Evolutionary conservation across 2,797 vertebrate species (phyloP), one percentile per base, ranked within the genome.

Genomic region (Sorex maritimensis): DNA sequence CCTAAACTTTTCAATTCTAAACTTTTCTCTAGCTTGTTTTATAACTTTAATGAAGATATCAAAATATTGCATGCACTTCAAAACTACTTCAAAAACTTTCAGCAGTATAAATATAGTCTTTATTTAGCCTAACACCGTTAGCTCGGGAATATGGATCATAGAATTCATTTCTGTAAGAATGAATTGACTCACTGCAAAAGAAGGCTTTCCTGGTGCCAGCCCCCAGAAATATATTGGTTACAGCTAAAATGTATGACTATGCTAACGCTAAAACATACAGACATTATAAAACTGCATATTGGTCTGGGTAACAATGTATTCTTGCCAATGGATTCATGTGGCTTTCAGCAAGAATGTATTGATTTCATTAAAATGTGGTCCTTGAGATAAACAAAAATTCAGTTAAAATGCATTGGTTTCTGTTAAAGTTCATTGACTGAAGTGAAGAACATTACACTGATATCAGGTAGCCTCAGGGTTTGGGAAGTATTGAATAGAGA

Each of bases 311-410:
- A 97, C 97, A 98, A 98, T 97, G 94, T 97, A 95, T 97, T 97
- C 79, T 97, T 98, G 98, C 93, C 97, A 97, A 92, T 95, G 94
- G 95, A 98, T 98, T 98, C 97, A 98, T 97, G 96, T 98, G 96
- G 95, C 97, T 98, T 98, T 98, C 98, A 98, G 97, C 96, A 97
- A 98, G 96, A 98, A 98, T 97, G 90, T 98, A 98, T 98, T 98
- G 98, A 98, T 98, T 98, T 98, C 98, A 98, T 98, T 98, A 98
- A 98, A 98, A 98, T 97, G 95, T 98, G 96, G 95, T 97, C 86
- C 97, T 98, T 96, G 96, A 97, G 98, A 98, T 98, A 98, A 98
- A 98, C 97, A 98, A 98, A 98, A 98, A 97, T 97, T 98, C 97
- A 96, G 98, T 98, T 98, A 97, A 98, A 98, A 98, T 98, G 96